Evolutionary conservation across 1,140 invertebrate species (phyloP).

Genomic region (Helicoverpa armigera): DNA sequence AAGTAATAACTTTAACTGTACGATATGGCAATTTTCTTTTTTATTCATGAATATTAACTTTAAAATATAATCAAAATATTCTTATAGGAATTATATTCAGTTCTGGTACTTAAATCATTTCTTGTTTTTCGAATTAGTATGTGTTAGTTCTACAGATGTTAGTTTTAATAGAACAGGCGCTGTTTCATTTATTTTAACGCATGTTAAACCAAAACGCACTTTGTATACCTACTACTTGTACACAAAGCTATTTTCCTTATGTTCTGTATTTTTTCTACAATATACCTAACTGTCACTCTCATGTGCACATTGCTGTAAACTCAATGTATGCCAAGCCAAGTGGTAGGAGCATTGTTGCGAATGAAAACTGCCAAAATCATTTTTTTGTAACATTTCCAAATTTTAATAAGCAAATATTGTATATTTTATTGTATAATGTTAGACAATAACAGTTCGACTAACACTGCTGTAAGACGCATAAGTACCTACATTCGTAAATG

Average conservation of each 20-base stretch:
- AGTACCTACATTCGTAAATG: background rate
- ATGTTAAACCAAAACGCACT: background rate
- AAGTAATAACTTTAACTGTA: no score
- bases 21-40: no score
- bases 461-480: background rate
- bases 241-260: background rate
- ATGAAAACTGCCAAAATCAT: conserved; percentile 36
- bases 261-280: no score
- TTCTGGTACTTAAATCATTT: no score
- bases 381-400: background rate
- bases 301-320: background rate
- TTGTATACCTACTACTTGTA: conserved; percentile 4
- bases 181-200: background rate
- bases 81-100: no score
- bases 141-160: background rate
- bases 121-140: no score
- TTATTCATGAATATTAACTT: no score
- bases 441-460: conserved; percentile 12
- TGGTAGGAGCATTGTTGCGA: conserved; percentile 14
- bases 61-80: no score
- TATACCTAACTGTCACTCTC: background rate
- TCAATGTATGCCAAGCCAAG: background rate
- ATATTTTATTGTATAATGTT: background rate
- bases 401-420: background rate
- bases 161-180: conserved; percentile 1